Conservation (phyloP, 2,888 invertebrate species). For the Amphipoea oculea region DNA sequence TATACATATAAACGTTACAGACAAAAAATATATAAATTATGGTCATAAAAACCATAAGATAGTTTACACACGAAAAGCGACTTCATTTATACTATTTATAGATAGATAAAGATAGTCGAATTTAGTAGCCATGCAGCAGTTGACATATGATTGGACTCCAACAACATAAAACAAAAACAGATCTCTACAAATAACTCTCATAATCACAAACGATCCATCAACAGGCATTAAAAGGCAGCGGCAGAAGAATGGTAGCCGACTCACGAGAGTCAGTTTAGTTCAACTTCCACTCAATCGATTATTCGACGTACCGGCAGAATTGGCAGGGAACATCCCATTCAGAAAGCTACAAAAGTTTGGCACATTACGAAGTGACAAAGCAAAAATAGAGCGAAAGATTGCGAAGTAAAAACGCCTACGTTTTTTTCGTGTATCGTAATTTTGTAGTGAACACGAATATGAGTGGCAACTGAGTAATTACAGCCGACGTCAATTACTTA, state of each 20-base stretch:
- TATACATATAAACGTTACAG: too few species aligned
- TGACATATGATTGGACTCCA: neutral
- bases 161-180: slow-evolving; percentile 25
- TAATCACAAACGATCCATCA: slow-evolving; percentile 45
- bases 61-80: neutral
- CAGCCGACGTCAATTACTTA: slow-evolving; percentile 75
- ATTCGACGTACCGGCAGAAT: slow-evolving; percentile 48
- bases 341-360: slow-evolving; percentile 52
- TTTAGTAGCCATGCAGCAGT: neutral
- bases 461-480: slow-evolving; percentile 73
- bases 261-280: slow-evolving; percentile 48
- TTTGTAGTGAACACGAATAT: slow-evolving; percentile 48
- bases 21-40: too few species aligned
- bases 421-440: slow-evolving; percentile 24
- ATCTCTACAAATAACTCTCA: slow-evolving; percentile 30
- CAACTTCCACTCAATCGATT: slow-evolving; percentile 54
- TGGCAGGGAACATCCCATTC: slow-evolving; percentile 51
- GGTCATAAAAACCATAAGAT: too few species aligned
- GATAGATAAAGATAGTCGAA: neutral
- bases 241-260: slow-evolving; percentile 45
- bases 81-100: neutral
- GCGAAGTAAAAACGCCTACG: slow-evolving; percentile 18
- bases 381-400: slow-evolving; percentile 40
- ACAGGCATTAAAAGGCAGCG: slow-evolving; percentile 40
- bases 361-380: slow-evolving; percentile 53